Evolutionary conservation across 2,113 vertebrate genomes (phyloP), one percentile per base, ranked within the genome.

Genomic region (Pimephales promelas): DNA sequence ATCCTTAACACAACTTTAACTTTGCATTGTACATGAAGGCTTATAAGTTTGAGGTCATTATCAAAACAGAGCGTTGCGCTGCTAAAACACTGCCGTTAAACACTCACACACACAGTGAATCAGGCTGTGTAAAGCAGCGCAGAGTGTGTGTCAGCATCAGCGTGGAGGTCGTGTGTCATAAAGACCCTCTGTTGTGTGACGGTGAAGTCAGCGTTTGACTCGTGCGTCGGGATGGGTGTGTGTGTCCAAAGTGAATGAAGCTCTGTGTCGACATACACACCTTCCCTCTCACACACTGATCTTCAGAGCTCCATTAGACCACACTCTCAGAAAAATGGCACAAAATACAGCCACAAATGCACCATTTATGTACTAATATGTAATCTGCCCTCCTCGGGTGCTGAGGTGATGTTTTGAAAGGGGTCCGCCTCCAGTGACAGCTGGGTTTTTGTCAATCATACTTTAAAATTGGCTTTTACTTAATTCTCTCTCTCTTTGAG

Each of bases 181-280:
- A 78, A 28, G 76, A 45, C 5, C 34, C 36, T 78, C 45, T 78
- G 76, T 78, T 61, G 56, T 45, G 20, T n/a, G 56, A 43, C 56
- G 43, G 76, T 78, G 76, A 78, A 61, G 76, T 61, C 76, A 61
- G 56, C 61, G 36, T 78, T 10, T 43, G 54, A 43, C 54, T 78
- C 1, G 75, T 26, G 75, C 3, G 75, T 45, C 71, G 24, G 54
- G 22, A 26, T 9, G 54, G 54, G 54, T 40, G 75, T n/a, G 74
- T 43, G 13, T 24, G 1, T 59, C 20, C 54, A 4, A 31, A 40
- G 34, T 61, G 36, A 78, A 78, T 61, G 34, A 78, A 45, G n/a
- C 76, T 78, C 56, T 78, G 16, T 78, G 56, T 77, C 8, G 54
- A 26, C 52, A 1, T 2, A 54, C 14, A 20, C 73, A 76, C 52